phyloP scores from a whole-genome alignment of 2,113 vertebrate genomes.

The Poeciliopsis turrubarensis region DNA sequence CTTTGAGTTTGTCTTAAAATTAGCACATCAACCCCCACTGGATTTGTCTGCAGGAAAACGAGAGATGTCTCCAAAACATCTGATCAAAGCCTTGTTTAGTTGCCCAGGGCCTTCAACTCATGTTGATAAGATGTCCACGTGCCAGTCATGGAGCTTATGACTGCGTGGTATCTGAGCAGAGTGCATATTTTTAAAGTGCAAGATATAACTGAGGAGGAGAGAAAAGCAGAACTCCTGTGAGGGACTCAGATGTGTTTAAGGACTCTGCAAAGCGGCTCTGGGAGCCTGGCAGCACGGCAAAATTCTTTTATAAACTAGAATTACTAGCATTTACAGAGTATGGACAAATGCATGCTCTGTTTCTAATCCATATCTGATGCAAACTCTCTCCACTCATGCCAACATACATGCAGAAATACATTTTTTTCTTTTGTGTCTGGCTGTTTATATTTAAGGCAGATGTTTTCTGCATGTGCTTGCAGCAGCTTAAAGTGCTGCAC shows the following conservation, averaged over 20 bases:
- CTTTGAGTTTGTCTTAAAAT: slow-evolving; percentile 65
- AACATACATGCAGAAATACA: slow-evolving; percentile 22
- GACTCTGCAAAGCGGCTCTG: slow-evolving; percentile 52
- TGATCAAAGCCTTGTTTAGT: slow-evolving; percentile 69
- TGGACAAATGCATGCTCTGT: slow-evolving; percentile 38
- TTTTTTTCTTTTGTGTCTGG: slow-evolving; percentile 38
- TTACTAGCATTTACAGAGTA: slow-evolving; percentile 57
- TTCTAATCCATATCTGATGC: slow-evolving; percentile 44
- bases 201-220: slow-evolving; percentile 50
- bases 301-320: slow-evolving; percentile 57
- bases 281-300: slow-evolving; percentile 60
- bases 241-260: slow-evolving; percentile 65
- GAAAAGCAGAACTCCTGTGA: slow-evolving; percentile 44
- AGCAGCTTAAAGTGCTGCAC: neutral
- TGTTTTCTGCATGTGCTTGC: neutral
- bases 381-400: slow-evolving; percentile 38
- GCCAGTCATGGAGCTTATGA: slow-evolving; percentile 66
- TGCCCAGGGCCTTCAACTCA: slow-evolving; percentile 61
- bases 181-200: slow-evolving; percentile 77
- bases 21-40: slow-evolving; percentile 62
- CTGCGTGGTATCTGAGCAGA: slow-evolving; percentile 69
- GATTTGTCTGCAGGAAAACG: slow-evolving; percentile 72
- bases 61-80: slow-evolving; percentile 68
- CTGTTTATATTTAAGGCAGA: slow-evolving; percentile 1
- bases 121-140: slow-evolving; percentile 68